Base-by-base conservation (phyloP, 2,888 invertebrate species). In the Eudasyphora cyanicolor region DNA sequence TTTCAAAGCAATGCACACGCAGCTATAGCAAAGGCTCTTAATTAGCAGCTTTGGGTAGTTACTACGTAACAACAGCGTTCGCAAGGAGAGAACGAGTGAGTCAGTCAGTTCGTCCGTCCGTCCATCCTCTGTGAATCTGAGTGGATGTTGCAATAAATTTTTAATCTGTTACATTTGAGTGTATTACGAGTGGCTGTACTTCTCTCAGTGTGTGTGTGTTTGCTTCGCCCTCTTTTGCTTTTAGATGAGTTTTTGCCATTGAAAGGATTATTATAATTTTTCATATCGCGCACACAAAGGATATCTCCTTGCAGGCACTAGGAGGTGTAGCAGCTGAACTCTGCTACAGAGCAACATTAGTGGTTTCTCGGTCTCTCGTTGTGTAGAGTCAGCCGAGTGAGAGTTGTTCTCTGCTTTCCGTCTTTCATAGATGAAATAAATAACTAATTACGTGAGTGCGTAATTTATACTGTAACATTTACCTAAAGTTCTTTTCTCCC, bases 381-480 rank as follows among this genome's bases (percentile, higher is more conserved):
- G n/a, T n/a, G n/a, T n/a, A n/a, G n/a, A n/a, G 24, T 2, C n/a
- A n/a, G n/a, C 45, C 21, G 17, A 14, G 51, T 51, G 19, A n/a
- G 17, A 49, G 49, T 17, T n/a, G 24, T 21, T 51, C 8, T 1
- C n/a, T n/a, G n/a, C n/a, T n/a, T n/a, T n/a, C n/a, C n/a, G n/a
- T 5, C 51, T 51, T 21, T 21, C 64, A 64, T 45, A 76, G 54
- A 51, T n/a, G 45, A 38, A 69, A 57, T 54, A 73, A 69, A 77
- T 77, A 80, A 80, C 74, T 80, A 80, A 80, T 83, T 83, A 80
- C 60, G 75, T 78, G 76, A 74, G 64, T 80, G 80, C 77, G 71
- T 78, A 80, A 78, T 84, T 80, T 64, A 38, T 19, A 78, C 64
- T 78, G 62, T 21, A 80, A 80, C 64, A 45, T 71, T 77, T 77